Base-by-base conservation (phyloP, 2,888 invertebrate species). In the Tricholauxania praeusta region DNA sequence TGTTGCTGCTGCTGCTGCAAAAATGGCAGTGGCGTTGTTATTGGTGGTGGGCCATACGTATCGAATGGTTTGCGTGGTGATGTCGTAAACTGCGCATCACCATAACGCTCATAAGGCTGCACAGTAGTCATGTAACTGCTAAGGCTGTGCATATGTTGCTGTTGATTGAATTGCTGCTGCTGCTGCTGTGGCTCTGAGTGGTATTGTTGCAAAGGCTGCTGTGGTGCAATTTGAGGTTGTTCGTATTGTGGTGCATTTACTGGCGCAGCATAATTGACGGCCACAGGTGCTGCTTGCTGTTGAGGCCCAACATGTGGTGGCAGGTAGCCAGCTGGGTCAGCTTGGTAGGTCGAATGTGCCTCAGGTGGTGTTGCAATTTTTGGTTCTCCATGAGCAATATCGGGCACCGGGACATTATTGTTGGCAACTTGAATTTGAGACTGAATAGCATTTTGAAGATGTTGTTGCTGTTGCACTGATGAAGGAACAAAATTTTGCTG, bases 41-140 rank as follows among this genome's bases (percentile, higher is more conserved):
- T 68, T 19, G 66, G 70, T 65, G 78, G 47, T 75, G 78, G 12
- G 69, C 77, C 60, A 70, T 78, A 74, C 51, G 74, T 28, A 51
- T 64, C 39, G 74, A 77, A 78, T 14, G 74, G 74, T 14, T 49
- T 77, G 12, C 71, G 63, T 15, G 15, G 47, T 14, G 47, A 32
- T 10, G 22, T 47, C 71, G 64, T 62, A 72, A 72, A 77, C 73
- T 19, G 78, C 75, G 77, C 75, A 74, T 72, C 75, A 0, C 79
- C 84, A 47, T 85, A 85, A n/a, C 84, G 82, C 14, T 81, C 79
- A 22, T 72, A 79, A 1, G 85, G 81, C 52, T 83, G 80, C 48
- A 85, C 82, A 0, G 75, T 79, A 48, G 76, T 80, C 85, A 84
- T 83, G 59, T 81, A 84, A 72, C 82, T 84, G 48, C 80, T 78